Evolutionary conservation across 2,888 invertebrate genomes (phyloP), one percentile per base, ranked within the genome.

Genomic region (Neria commutata): DNA sequence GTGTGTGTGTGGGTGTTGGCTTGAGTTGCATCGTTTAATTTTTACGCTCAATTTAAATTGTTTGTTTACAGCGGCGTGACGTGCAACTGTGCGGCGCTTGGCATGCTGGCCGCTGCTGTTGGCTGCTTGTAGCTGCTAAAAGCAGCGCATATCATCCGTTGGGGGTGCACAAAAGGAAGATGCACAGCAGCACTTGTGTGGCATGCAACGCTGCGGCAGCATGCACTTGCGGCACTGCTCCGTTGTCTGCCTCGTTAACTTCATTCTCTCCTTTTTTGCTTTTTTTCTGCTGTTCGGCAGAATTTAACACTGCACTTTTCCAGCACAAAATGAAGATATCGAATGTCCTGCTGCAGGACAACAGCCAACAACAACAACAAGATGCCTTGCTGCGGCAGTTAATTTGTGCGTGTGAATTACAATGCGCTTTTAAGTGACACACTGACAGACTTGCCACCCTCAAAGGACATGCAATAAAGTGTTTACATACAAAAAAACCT

Each of bases 31-130:
- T 77, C 77, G 76, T 77, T 77, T 77, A 77, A 76, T 77, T 76
- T 77, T 74, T 73, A 76, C 77, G 77, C 77, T 77, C 77, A 77
- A 77, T 77, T 77, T 77, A 77, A 77, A 74, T 74, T 73, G 72
- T 74, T 77, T 42, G 17, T 42, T 42, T 4, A 37, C 69, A 71
- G 74, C 62, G 65, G 62, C 67, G 67, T 64, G 67, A 67, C 49
- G 58, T 19, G 21, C n/a, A n/a, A n/a, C n/a, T n/a, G n/a, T n/a
- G n/a, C n/a, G n/a, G n/a, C n/a, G n/a, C n/a, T n/a, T n/a, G n/a
- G n/a, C n/a, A n/a, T n/a, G n/a, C n/a, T n/a, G n/a, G n/a, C n/a
- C n/a, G 37, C 4, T 42, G 42, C 21, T 42, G 42, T 21, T 17
- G 19, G 4, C 19, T 17, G 42, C 21, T 14, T 42, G 19, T 14